Percentiles rank a stretch among this genome's conserved stretches.
Conservation (phyloP, 2,797 vertebrate species). For the Gymnocypris eckloni region DNA sequence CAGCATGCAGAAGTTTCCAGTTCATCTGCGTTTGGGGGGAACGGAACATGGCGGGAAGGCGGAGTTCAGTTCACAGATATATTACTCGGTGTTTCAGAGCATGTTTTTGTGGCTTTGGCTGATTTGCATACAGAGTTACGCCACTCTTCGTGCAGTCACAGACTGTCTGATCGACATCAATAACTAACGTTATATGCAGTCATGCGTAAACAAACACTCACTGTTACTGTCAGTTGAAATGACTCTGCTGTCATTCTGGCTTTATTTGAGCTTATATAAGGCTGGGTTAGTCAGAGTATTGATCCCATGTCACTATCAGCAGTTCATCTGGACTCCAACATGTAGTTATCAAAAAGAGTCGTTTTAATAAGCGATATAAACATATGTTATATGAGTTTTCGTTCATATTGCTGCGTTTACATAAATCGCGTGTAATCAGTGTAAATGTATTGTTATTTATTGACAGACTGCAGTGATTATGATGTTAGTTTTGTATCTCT, state of each 20-base stretch:
- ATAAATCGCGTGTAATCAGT: neutral
- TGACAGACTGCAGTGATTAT: neutral
- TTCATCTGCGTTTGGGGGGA: slow-evolving; percentile 54
- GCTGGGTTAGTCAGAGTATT: neutral
- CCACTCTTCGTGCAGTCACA: neutral
- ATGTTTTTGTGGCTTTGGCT: neutral
- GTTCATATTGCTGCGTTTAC: neutral
- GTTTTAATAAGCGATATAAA: neutral
- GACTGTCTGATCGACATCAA: neutral
- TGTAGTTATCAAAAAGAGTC: neutral
- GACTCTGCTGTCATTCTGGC: neutral
- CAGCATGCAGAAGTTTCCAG: slow-evolving; percentile 63
- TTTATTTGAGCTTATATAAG: neutral
- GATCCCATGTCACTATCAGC: neutral
- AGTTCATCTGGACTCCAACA: neutral
- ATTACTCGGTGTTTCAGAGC: neutral
- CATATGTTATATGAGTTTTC: neutral
- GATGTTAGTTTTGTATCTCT: neutral
- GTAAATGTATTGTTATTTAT: neutral
- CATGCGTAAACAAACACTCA: neutral
- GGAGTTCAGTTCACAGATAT: slow-evolving; percentile 55
- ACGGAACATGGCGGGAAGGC: slow-evolving; percentile 64
- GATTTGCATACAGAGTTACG: slow-evolving; percentile 17
- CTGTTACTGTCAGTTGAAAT: neutral
- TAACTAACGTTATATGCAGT: slow-evolving; percentile 9